Conservation (phyloP, 2,113 vertebrate genomes). For the Noturus placidus region DNA sequence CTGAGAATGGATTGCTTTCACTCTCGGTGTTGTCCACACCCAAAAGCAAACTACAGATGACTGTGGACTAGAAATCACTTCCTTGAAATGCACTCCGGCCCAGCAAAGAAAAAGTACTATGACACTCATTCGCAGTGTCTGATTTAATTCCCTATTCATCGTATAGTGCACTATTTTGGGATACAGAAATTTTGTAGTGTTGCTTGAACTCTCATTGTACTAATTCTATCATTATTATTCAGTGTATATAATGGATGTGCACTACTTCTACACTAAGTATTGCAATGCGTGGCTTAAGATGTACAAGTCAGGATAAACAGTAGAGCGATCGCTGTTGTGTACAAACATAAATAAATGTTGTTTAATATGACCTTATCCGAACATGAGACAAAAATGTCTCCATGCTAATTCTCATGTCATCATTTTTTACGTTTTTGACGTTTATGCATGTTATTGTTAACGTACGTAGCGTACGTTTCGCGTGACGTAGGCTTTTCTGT, state of each 20-base stretch:
- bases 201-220: not conserved
- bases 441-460: no score
- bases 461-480: no score
- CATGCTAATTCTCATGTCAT: not conserved
- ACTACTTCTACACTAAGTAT: not conserved
- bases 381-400: not conserved
- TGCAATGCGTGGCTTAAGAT: not conserved
- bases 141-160: not conserved
- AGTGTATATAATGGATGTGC: not conserved
- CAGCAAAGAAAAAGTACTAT: not conserved
- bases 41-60: not conserved
- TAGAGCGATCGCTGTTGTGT: no score
- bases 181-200: not conserved
- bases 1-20: not conserved
- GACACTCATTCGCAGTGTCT: not conserved
- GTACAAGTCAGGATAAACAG: not conserved
- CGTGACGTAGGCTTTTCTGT: no score
- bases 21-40: not conserved
- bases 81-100: not conserved
- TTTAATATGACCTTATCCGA: not conserved
- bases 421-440: no score
- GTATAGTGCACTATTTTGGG: not conserved
- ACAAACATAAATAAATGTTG: not conserved
- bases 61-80: not conserved
- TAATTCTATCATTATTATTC: not conserved